Evolutionary conservation across 2,797 vertebrate genomes (phyloP).

Genomic region (Phalanger gymnotis): DNA sequence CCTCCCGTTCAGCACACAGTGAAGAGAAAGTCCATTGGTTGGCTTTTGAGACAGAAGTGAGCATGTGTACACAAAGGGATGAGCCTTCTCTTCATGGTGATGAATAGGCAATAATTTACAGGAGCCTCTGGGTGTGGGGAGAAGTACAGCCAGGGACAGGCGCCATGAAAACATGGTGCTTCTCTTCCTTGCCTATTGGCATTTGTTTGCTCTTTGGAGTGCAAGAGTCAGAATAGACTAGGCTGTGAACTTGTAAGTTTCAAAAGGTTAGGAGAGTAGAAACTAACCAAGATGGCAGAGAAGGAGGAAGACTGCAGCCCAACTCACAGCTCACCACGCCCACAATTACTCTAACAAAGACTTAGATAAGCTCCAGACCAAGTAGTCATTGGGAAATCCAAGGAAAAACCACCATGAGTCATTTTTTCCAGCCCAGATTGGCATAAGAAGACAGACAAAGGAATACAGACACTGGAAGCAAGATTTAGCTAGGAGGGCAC

Average conservation of each 20-base stretch:
- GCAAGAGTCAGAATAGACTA: no score
- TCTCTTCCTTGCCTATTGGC: not conserved
- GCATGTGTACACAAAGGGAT: no score
- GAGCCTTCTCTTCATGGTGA: no score
- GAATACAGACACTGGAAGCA: no score
- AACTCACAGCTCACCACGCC: no score
- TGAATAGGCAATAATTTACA: not conserved
- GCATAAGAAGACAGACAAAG: no score
- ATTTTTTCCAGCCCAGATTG: not conserved
- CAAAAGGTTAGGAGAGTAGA: not conserved
- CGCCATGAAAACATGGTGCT: not conserved
- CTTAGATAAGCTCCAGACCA: not conserved
- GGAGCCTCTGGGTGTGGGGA: not conserved
- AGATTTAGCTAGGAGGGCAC: not conserved
- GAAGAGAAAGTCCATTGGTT: not conserved
- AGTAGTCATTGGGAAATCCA: not conserved
- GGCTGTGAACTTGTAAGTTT: not conserved
- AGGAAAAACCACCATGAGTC: not conserved
- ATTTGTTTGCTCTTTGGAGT: not conserved
- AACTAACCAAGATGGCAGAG: not conserved
- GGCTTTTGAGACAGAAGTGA: not conserved
- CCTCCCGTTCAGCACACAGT: not conserved
- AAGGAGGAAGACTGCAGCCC: no score
- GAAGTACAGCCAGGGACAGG: no score
- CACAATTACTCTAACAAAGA: not conserved